A percentile compares a stretch with the other conserved stretches of the same genome.
Evolutionary conservation across 2,113 vertebrate species (phyloP).

Genomic region (Phyllostomus discolor): DNA sequence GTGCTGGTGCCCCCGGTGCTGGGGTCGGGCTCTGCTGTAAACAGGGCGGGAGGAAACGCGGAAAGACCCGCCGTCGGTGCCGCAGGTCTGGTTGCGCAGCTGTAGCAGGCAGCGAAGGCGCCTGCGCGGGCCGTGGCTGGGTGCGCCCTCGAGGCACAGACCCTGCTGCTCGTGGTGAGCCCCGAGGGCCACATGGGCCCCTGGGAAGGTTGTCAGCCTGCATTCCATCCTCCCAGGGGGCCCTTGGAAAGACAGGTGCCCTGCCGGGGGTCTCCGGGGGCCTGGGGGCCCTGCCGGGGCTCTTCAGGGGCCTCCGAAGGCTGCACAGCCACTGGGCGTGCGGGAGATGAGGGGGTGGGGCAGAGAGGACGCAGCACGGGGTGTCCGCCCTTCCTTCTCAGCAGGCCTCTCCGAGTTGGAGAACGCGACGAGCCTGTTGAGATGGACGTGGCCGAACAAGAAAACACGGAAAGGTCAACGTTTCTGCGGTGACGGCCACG

Average conservation of each 20-base stretch:
- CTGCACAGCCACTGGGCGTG: background rate
- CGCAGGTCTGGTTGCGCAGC: rapidly evolving
- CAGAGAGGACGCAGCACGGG: too few species aligned
- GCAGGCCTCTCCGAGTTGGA: background rate
- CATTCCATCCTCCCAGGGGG: background rate
- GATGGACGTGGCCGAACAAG: background rate
- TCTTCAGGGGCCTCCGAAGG: background rate
- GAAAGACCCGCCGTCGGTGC: rapidly evolving
- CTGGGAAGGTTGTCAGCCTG: background rate
- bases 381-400: background rate
- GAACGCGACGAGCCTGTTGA: background rate
- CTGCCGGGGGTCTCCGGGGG: background rate
- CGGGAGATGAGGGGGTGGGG: background rate
- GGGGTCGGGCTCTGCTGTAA: background rate
- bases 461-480: background rate
- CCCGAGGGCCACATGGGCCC: background rate
- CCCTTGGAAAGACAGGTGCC: background rate
- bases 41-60: background rate
- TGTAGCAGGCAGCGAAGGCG: background rate
- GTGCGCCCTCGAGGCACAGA: background rate
- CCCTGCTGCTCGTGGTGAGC: rapidly evolving
- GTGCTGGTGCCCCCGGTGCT: background rate
- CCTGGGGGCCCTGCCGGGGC: background rate
- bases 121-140: too few species aligned
- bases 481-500: background rate